Conservation (phyloP, 2,113 vertebrate genomes). For the Saccopteryx bilineata region DNA sequence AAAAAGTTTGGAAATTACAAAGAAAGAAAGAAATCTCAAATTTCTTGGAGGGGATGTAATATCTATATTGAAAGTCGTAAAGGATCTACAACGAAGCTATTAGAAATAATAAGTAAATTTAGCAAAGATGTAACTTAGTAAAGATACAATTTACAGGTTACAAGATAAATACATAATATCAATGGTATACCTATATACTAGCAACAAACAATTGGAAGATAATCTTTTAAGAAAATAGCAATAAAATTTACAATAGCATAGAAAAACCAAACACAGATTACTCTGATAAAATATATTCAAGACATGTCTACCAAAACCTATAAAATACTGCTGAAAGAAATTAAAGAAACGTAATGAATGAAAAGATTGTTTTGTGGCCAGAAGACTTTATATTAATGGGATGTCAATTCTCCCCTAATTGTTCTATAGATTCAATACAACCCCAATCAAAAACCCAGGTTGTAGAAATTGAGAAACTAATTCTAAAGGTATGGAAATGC, state of each 20-base stretch:
- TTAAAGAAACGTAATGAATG: background rate
- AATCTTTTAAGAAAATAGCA: background rate
- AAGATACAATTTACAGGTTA: background rate
- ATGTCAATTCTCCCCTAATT: background rate
- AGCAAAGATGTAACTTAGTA: background rate
- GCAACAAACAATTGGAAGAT: background rate
- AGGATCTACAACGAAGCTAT: too few relatives aligned
- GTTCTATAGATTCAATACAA: background rate
- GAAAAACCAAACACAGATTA: background rate
- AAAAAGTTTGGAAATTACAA: background rate
- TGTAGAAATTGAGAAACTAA: background rate
- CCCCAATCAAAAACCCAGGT: background rate
- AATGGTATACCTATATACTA: background rate
- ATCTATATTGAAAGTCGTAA: background rate
- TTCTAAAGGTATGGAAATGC: background rate
- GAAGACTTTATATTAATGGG: background rate
- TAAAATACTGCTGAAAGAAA: background rate
- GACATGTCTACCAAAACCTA: background rate
- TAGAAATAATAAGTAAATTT: background rate
- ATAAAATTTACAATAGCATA: background rate
- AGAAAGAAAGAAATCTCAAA: background rate
- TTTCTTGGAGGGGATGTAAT: background rate
- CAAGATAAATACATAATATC: background rate
- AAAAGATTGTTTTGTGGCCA: background rate
- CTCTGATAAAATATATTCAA: background rate